phyloP scores from a whole-genome alignment of 2,888 invertebrate genomes.

The Pantelozetes paolii region DNA sequence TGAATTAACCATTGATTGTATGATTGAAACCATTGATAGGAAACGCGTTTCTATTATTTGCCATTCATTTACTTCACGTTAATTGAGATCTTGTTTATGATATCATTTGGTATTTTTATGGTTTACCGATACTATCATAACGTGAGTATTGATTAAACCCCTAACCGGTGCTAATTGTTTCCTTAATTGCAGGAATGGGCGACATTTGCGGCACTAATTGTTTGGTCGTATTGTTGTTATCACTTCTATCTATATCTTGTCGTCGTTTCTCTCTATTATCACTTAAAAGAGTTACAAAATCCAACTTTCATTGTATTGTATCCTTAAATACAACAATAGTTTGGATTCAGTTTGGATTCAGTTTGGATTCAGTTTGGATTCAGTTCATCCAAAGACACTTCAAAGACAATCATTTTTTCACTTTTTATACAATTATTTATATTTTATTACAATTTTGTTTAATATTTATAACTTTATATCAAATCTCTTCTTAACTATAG shows the following conservation, averaged over 20 bases:
- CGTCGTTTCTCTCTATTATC: constrained; percentile 43
- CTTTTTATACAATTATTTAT: too few species aligned
- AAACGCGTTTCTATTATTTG: constrained; percentile 43
- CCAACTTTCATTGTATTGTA: constrained; percentile 43
- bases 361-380: too few species aligned
- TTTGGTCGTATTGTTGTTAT: constrained; percentile 35
- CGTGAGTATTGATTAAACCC: constrained; percentile 31
- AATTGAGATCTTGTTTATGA: constrained; percentile 39
- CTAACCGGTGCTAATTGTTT: background rate
- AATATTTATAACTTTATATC: too few species aligned
- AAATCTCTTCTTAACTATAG: too few species aligned
- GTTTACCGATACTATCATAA: constrained; percentile 43
- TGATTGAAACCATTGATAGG: constrained; percentile 32
- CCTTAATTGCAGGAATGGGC: constrained; percentile 40
- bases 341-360: too few species aligned
- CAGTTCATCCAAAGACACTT: too few species aligned
- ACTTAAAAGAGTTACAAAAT: constrained; percentile 42
- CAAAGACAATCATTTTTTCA: too few species aligned
- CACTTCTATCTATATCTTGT: constrained; percentile 42
- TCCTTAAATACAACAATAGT: too few species aligned
- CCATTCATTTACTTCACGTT: constrained; percentile 41
- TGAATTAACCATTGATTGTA: constrained; percentile 9
- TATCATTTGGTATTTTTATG: constrained; percentile 38
- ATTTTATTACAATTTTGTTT: too few species aligned
- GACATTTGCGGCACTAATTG: constrained; percentile 35